Percentiles rank a stretch among this genome's conserved stretches.
Conservation (phyloP, 35 echinoderm and acorn worm species). For the Apostichopus japonicus region DNA sequence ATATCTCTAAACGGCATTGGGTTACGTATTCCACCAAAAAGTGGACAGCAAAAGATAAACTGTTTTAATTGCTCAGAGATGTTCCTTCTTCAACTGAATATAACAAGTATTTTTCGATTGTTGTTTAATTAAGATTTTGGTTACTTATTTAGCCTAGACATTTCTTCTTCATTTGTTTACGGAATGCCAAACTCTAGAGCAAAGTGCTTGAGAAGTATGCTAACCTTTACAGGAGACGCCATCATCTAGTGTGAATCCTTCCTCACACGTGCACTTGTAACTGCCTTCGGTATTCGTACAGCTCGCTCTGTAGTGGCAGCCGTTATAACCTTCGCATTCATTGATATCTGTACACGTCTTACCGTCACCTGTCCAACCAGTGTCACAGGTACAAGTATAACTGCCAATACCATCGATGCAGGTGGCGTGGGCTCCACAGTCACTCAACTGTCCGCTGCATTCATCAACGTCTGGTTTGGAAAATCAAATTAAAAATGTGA, state of each 20-base stretch:
- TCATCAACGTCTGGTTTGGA: slow-evolving; percentile 65
- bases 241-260: slow-evolving; percentile 53
- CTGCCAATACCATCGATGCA: slow-evolving; percentile 66
- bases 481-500: no score
- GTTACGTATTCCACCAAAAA: no score
- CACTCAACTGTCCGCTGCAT: slow-evolving; percentile 25
- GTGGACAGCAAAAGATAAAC: no score
- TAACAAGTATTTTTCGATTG: no score
- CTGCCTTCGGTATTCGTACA: slow-evolving; percentile 60
- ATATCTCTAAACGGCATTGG: no score
- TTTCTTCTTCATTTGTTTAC: no score
- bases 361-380: slow-evolving; percentile 64
- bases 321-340: slow-evolving; percentile 54
- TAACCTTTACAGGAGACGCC: background rate
- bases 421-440: slow-evolving; percentile 59
- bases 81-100: no score
- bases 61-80: no score
- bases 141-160: no score
- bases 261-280: slow-evolving; percentile 52
- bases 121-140: no score
- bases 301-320: slow-evolving; percentile 40
- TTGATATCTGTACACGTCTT: slow-evolving; percentile 14
- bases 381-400: slow-evolving; percentile 57
- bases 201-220: background rate
- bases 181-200: no score